Evolutionary conservation across 2,888 invertebrate genomes (phyloP), one percentile per base, ranked within the genome.

Genomic region (Girardia tigrina): DNA sequence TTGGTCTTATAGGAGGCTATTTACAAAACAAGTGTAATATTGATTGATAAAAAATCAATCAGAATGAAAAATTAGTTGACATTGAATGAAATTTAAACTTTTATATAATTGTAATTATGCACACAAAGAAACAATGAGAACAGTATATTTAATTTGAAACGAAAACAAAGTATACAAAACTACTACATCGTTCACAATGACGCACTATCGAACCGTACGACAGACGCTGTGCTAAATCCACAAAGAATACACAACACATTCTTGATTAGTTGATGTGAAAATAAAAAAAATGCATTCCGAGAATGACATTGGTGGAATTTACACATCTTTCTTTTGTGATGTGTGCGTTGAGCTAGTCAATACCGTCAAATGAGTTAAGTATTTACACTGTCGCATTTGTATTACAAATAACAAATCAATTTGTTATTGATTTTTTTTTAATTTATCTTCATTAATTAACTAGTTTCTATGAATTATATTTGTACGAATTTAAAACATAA

Each of bases 11-110:
- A 36, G 36, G 36, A 36, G 36, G 36, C 36, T 36, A 36, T 36
- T 36, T 36, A 36, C 36, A 36, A 36, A n/a, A 36, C 12, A 16
- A 8, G 36, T 36, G 36, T 36, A 12, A 16, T 12, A 36, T 36
- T 12, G 36, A 36, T 36, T 36, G 36, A 36, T 12, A 36, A 36
- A 36, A 56, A 56, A n/a, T 56, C 56, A 56, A 56, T 56, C 56
- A 56, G n/a, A 56, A 20, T 56, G 56, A 56, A 56, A 56, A 56
- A 2, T 56, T n/a, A 56, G 56, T 56, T 56, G 56, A 56, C 56
- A 56, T 56, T 56, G 56, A 56, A 4, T 56, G 56, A 56, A 56
- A 56, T 23, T 8, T 6, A 56, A n/a, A n/a, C n/a, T 2, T 56
- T 56, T 36, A 12, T 56, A 56, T 56, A 56, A 56, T 56, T 8